These are phyloP conservation scores for Bufo bufo DNA, from an alignment of 2,113 vertebrate genomes.

Conservation along the genomic window DNA sequence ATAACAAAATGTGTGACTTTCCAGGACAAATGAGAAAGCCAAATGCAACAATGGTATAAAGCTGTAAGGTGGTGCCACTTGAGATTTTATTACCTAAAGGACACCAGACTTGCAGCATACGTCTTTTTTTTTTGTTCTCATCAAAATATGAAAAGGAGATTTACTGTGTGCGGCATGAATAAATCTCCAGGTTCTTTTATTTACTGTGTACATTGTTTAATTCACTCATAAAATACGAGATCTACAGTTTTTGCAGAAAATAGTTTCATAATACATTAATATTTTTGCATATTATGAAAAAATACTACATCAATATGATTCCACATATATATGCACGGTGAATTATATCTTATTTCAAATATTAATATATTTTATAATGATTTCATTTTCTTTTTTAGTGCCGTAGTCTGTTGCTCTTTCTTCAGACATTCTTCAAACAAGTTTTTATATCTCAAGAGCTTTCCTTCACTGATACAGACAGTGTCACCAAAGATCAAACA, in stretches of 20 bases:
- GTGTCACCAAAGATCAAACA: constrained; percentile 57
- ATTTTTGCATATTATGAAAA: background rate
- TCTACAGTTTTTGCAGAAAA: background rate
- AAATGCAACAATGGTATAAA: background rate
- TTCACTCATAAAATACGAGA: too few relatives aligned
- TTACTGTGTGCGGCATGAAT: background rate
- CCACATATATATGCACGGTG: too few relatives aligned
- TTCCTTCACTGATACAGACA: constrained; percentile 38
- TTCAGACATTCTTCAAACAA: constrained; percentile 48
- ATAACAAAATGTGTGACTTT: background rate
- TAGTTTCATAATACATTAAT: background rate
- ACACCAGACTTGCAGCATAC: background rate
- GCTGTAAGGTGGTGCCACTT: background rate
- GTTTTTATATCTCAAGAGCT: constrained; percentile 55
- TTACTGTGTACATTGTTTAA: too few relatives aligned
- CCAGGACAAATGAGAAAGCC: background rate
- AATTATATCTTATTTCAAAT: constrained; percentile 18
- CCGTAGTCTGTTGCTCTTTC: constrained; percentile 23
- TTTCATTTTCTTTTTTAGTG: constrained; percentile 24
- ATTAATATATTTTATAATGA: constrained; percentile 33
- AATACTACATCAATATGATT: background rate
- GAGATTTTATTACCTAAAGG: constrained; percentile 3
- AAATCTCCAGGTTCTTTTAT: background rate
- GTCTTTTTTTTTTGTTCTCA: background rate
- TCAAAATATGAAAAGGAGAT: background rate